Percentiles rank a stretch among this genome's conserved stretches.
Evolutionary conservation across 2,888 invertebrate species (phyloP).

Genomic region (Eueremaeus valkanovi): DNA sequence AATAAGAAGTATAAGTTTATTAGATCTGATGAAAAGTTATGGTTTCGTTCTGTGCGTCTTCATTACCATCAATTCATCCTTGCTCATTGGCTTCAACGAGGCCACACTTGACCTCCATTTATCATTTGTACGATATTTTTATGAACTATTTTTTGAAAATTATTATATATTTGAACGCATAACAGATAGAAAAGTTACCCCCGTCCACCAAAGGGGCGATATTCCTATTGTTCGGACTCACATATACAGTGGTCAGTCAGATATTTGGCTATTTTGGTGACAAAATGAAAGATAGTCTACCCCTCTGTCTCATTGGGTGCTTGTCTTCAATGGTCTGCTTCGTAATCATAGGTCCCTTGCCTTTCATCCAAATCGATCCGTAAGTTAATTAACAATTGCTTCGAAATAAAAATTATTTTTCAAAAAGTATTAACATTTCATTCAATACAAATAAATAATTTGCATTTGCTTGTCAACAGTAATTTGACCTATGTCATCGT

Average conservation of each 20-base stretch:
- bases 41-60: not conserved
- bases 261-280: not conserved
- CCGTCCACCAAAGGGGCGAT: not conserved
- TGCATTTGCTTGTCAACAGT: not conserved
- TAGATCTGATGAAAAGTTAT: not conserved
- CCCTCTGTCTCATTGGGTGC: not conserved
- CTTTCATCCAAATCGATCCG: not conserved
- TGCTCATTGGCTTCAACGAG: not conserved
- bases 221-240: not conserved
- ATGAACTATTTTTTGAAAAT: no score
- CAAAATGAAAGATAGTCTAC: not conserved
- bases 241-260: not conserved
- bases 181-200: not conserved
- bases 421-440: no score
- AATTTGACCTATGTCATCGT: not conserved
- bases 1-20: not conserved
- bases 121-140: not conserved
- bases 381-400: not conserved
- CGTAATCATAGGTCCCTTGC: not conserved
- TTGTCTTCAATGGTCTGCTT: not conserved
- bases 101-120: constrained; percentile 11
- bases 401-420: no score
- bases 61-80: not conserved
- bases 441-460: no score
- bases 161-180: not conserved